Base-by-base conservation (phyloP, 2,113 vertebrate species). In the Smithornis capensis region DNA sequence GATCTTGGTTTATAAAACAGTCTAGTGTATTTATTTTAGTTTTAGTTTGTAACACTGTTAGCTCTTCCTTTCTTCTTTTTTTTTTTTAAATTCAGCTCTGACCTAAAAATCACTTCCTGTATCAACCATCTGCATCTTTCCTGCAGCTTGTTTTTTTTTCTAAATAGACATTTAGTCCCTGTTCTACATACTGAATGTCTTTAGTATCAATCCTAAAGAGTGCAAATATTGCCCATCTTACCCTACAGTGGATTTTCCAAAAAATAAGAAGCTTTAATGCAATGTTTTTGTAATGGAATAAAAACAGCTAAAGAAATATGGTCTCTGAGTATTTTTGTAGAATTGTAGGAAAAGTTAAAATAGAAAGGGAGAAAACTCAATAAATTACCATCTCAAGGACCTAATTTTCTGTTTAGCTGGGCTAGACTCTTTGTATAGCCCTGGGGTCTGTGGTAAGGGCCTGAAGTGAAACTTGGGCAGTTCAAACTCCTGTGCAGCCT, bases 401-500 rank as follows among this genome's bases (percentile, higher is more conserved):
- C 3, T 35, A 13, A 27, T 56, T 62, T 92, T 64, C 13, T 19
- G 6, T 71, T 89, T 57, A 45, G 45, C 73, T 76, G 40, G 75
- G 69, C 31, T 2, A 7, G 65, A 40, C 5, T 52, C 12, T 49
- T 27, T 37, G 45, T 33, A 19, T 17, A 49, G 27, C 47, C 44
- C 62, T 86, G 80, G 37, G 28, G 27, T 82, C 53, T 64, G 10
- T 69, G 38, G 25, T 18, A 76, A 65, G 28, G 31, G 24, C 8
- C 42, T 67, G 29, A 18, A 44, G 69, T 0, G 0, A 64, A 55
- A 10, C 0, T 64, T 65, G 17, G 62, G 4, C 18, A 45, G 18
- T 38, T 85, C 14, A 49, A 37, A 21, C 62, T 77, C 40, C 45
- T 65, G 12, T 57, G 44, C 82, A 93, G 55, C 49, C 42, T 38